These are phyloP conservation scores for Thalassarche chlororhynchos DNA, from an alignment of 2,113 vertebrate species.

Conservation along the genomic window DNA sequence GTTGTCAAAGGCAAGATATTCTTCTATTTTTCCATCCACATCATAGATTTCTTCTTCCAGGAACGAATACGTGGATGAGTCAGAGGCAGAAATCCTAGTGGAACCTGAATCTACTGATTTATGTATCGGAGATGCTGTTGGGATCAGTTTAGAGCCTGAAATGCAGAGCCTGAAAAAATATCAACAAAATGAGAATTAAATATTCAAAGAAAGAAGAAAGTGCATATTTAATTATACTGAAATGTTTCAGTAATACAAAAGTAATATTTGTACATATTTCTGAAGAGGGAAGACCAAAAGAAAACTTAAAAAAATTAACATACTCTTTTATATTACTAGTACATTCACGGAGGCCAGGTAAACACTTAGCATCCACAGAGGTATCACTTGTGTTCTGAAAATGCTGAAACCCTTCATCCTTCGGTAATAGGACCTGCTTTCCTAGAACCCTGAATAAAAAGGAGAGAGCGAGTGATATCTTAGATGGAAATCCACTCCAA, in stretches of 20 bases:
- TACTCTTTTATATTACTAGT: conserved; percentile 72
- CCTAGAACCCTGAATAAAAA: conserved; percentile 77
- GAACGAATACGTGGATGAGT: conserved; percentile 6
- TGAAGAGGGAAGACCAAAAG: neutral
- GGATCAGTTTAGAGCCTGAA: conserved; percentile 77
- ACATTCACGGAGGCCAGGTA: neutral
- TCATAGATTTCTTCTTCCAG: conserved; percentile 84
- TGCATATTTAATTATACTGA: neutral
- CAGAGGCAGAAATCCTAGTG: neutral
- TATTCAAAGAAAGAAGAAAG: neutral
- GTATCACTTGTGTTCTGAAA: conserved; percentile 57
- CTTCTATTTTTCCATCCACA: conserved; percentile 83
- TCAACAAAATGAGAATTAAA: neutral
- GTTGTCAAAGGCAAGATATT: conserved; percentile 85
- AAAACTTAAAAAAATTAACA: neutral
- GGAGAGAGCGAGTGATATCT: neutral
- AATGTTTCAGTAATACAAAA: neutral
- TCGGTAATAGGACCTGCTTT: conserved; percentile 75
- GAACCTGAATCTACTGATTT: neutral
- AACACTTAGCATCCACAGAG: neutral
- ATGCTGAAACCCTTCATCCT: conserved; percentile 82
- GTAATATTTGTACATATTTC: neutral
- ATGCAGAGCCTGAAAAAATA: conserved; percentile 73
- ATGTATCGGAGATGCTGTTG: conserved; percentile 9
- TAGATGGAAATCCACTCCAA: neutral